Evolutionary conservation across 2,888 invertebrate species (phyloP).

Genomic region (Chouioia cunea): DNA sequence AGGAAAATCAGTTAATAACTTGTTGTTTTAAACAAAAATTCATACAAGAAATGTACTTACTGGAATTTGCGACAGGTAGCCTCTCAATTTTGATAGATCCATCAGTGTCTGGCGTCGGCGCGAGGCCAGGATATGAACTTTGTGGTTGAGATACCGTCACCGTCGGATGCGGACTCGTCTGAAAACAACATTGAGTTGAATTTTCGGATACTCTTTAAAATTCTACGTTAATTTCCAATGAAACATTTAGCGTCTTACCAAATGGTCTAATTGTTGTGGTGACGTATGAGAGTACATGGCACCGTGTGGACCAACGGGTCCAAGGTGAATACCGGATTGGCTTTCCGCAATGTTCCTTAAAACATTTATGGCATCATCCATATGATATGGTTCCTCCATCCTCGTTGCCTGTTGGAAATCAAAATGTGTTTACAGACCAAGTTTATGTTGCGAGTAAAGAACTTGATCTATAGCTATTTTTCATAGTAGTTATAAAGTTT

Average conservation of each 20-base stretch:
- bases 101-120: slow-evolving; percentile 71
- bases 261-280: slow-evolving; percentile 71
- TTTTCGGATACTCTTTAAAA: background rate
- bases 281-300: slow-evolving; percentile 71
- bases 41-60: slow-evolving; percentile 67
- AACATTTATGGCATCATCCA: slow-evolving; percentile 96
- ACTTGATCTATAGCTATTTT: too few relatives aligned
- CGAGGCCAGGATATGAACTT: slow-evolving; percentile 69
- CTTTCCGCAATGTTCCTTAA: slow-evolving; percentile 95
- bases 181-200: slow-evolving; percentile 43
- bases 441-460: slow-evolving; percentile 8
- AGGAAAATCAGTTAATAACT: too few relatives aligned
- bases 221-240: background rate
- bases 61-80: slow-evolving; percentile 73
- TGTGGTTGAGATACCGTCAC: slow-evolving; percentile 68
- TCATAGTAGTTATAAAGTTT: too few relatives aligned
- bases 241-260: slow-evolving; percentile 59
- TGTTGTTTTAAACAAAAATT: too few relatives aligned
- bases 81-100: slow-evolving; percentile 77
- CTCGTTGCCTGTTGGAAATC: slow-evolving; percentile 79
- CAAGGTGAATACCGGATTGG: slow-evolving; percentile 72
- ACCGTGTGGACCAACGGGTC: slow-evolving; percentile 69
- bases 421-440: slow-evolving; percentile 56
- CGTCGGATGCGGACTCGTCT: slow-evolving; percentile 69
- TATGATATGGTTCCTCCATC: slow-evolving; percentile 85